phyloP scores from a whole-genome alignment of 92 coral and sea anemone genomes.

The Epizoanthus scotinus region DNA sequence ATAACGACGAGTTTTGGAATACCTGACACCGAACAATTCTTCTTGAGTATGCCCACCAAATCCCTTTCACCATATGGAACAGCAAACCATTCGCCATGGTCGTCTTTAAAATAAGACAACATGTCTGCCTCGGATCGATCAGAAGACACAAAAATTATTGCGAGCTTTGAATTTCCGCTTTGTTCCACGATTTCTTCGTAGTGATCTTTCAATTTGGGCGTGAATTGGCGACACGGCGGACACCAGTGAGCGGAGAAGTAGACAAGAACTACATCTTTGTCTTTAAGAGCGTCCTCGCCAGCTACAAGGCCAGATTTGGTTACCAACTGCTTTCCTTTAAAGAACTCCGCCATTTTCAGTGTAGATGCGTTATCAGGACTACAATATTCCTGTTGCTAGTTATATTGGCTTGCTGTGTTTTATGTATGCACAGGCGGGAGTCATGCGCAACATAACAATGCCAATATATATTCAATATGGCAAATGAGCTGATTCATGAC shows the following conservation, averaged over 20 bases:
- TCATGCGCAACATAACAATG: too few relatives aligned
- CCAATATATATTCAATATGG: too few relatives aligned
- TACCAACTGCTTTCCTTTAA: conserved; percentile 19
- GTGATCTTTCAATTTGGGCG: conserved; percentile 55
- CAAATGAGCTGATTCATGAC: too few relatives aligned
- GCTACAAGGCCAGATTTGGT: conserved; percentile 22
- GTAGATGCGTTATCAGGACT: too few relatives aligned
- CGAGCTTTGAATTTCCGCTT: conserved; percentile 36
- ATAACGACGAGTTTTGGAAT: conserved; percentile 56
- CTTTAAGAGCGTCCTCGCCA: conserved; percentile 17
- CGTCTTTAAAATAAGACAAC: conserved; percentile 36
- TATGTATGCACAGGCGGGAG: too few relatives aligned
- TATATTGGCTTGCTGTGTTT: too few relatives aligned
- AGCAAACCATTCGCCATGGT: conserved; percentile 61
- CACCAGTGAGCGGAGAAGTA: conserved; percentile 40
- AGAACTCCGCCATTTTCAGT: conserved; percentile 10
- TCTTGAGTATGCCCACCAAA: conserved; percentile 26
- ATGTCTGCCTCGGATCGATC: conserved; percentile 40
- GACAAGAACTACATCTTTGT: conserved; percentile 2
- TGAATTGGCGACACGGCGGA: conserved; percentile 41
- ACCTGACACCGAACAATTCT: conserved; percentile 44
- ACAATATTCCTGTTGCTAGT: too few relatives aligned
- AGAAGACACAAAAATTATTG: conserved; percentile 53
- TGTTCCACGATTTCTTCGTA: conserved; percentile 42
- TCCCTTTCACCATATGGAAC: conserved; percentile 32